Conservation (phyloP, 2,888 invertebrate species). For the Rhimphoctona megacephalus region DNA sequence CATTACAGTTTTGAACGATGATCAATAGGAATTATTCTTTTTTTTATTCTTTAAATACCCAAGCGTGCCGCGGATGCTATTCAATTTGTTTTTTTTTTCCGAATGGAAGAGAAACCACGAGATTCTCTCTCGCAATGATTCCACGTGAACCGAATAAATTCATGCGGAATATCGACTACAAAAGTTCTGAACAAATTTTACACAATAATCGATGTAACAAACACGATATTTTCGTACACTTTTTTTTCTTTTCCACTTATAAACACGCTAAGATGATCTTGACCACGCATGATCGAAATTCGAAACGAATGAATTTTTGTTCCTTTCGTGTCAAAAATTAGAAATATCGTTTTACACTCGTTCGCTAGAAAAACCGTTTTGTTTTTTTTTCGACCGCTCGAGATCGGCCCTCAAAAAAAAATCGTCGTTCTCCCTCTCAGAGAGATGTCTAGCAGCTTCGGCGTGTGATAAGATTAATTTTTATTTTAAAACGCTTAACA, state of each 20-base stretch:
- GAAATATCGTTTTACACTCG: constrained; percentile 54
- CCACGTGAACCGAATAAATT: constrained; percentile 30
- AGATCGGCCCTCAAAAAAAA: constrained; percentile 16
- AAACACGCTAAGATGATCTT: constrained; percentile 35
- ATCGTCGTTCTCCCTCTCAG: constrained; percentile 2
- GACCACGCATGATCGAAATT: constrained; percentile 22
- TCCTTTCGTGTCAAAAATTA: constrained; percentile 44
- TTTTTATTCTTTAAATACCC: constrained; percentile 70
- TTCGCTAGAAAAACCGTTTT: constrained; percentile 29
- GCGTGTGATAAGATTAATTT: constrained; percentile 38
- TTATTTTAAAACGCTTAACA: constrained; percentile 43
- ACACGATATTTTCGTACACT: constrained; percentile 38
- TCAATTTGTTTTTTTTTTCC: constrained; percentile 63
- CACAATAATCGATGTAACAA: constrained; percentile 54
- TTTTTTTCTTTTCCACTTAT: constrained; percentile 29
- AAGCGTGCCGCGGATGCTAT: constrained; percentile 60
- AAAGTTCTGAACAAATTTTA: constrained; percentile 54
- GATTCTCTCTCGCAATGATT: constrained; percentile 30
- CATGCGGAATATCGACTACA: constrained; percentile 72
- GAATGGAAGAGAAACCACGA: constrained; percentile 50
- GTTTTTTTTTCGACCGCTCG: constrained; percentile 31
- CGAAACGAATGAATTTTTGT: constrained; percentile 36
- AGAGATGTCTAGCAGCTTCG: constrained; percentile 34
- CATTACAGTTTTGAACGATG: constrained; percentile 77
- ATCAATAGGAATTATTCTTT: constrained; percentile 74